Evolutionary conservation across 2,888 invertebrate genomes (phyloP).

Genomic region (Linnaemya tessellans): DNA sequence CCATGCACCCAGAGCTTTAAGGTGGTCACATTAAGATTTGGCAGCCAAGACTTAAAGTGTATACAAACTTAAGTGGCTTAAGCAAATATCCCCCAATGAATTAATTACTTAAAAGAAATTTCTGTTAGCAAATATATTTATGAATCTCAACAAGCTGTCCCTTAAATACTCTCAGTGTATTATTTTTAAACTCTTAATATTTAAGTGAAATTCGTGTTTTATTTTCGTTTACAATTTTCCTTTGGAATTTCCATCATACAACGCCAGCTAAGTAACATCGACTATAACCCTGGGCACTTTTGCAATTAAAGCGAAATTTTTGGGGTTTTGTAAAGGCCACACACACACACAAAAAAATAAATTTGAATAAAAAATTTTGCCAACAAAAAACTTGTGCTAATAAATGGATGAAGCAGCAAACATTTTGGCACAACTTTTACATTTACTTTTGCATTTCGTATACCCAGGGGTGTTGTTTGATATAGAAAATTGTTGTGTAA

Average conservation of each 20-base stretch:
- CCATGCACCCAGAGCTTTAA: background rate
- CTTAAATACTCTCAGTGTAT: conserved; percentile 30
- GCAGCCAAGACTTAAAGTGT: background rate
- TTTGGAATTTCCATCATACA: conserved; percentile 53
- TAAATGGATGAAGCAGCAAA: conserved; percentile 42
- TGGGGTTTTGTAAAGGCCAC: conserved; percentile 50
- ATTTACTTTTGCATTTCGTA: conserved; percentile 15
- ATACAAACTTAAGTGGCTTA: background rate
- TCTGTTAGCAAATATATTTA: background rate
- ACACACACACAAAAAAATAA: conserved; percentile 27
- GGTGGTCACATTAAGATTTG: background rate
- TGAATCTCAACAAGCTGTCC: background rate
- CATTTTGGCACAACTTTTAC: conserved; percentile 22
- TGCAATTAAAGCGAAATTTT: conserved; percentile 75
- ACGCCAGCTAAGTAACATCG: conserved; percentile 50
- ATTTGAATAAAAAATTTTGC: conserved; percentile 19
- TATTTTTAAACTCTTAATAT: background rate
- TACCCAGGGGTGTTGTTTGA: conserved; percentile 34
- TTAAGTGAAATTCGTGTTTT: conserved; percentile 4
- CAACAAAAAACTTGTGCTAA: conserved; percentile 26
- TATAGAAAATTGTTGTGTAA: conserved; percentile 56
- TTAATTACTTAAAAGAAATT: background rate
- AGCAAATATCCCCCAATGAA: background rate
- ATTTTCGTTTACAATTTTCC: background rate
- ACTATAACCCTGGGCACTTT: conserved; percentile 74